Percentiles rank a stretch among this genome's conserved stretches.
phyloP scores from a whole-genome alignment of 2,113 vertebrate genomes.

The Phalacrocorax brasilianus region DNA sequence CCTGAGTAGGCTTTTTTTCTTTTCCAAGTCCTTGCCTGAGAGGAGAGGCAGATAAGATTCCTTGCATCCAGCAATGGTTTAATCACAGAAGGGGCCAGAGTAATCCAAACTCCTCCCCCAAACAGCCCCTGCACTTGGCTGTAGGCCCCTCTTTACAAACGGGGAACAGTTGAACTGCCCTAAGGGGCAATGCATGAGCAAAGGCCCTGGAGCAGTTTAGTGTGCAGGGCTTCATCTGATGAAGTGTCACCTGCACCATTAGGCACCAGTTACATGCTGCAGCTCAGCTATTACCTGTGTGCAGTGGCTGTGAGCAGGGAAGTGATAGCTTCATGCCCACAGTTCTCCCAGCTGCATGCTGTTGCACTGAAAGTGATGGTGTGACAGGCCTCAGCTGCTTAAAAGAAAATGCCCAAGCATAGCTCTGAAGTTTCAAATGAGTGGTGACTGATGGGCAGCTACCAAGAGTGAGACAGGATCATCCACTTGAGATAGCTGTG shows the following conservation, averaged over 20 bases:
- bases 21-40: background rate
- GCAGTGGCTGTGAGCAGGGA: background rate
- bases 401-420: background rate
- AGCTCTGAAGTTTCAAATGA: background rate
- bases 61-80: background rate
- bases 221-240: background rate
- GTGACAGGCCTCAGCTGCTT: background rate
- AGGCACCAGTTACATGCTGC: fast-evolving
- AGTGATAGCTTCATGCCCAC: background rate
- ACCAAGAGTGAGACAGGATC: fast-evolving
- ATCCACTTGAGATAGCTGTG: background rate
- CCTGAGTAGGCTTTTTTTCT: background rate
- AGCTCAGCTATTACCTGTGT: background rate
- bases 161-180: background rate
- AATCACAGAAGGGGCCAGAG: background rate
- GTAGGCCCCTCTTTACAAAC: background rate
- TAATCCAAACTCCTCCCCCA: fast-evolving
- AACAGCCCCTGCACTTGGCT: background rate
- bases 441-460: background rate
- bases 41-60: background rate
- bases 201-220: background rate
- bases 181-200: background rate
- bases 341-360: background rate
- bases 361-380: background rate
- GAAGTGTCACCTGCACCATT: background rate